Conservation (phyloP, 2,113 vertebrate genomes). For the Lethenteron reissneri region DNA sequence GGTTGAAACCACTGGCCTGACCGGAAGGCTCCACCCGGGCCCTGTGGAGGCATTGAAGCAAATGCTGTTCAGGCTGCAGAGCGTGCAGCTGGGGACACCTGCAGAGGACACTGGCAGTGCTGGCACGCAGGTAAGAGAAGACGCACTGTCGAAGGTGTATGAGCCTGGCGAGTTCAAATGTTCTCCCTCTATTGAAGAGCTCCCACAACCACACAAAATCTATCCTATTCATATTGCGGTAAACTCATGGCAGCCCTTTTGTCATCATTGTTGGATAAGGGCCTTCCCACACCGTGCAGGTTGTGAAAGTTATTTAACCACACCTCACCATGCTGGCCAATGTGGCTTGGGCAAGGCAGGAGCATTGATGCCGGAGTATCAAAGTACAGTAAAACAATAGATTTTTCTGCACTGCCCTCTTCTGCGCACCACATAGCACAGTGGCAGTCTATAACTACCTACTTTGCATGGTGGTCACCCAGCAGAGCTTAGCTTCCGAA, state of each 20-base stretch:
- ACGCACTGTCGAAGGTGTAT: too few species aligned
- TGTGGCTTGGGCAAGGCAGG: too few species aligned
- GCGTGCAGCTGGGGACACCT: constrained; percentile 27
- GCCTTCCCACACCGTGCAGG: too few species aligned
- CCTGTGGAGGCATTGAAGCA: constrained; percentile 43
- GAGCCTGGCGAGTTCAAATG: constrained; percentile 10
- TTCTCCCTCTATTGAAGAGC: constrained; percentile 12
- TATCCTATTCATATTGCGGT: not conserved
- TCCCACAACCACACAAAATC: not conserved
- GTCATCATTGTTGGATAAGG: not conserved
- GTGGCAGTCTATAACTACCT: too few species aligned
- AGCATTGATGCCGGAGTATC: too few species aligned
- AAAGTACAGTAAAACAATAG: too few species aligned
- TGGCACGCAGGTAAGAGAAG: constrained; percentile 11
- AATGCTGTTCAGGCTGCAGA: constrained; percentile 40
- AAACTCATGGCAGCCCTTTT: not conserved
- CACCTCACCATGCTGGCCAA: too few species aligned
- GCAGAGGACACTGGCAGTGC: constrained; percentile 13
- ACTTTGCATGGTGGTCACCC: not conserved
- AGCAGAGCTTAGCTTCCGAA: not conserved
- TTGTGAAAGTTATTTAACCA: too few species aligned
- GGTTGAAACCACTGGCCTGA: too few species aligned
- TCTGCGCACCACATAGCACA: too few species aligned
- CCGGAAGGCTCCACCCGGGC: constrained; percentile 20
- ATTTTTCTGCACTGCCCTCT: too few species aligned